Percentiles rank a stretch among this genome's conserved stretches.
These are phyloP conservation scores for Leptura quadrifasciata DNA, from an alignment of 2,888 invertebrate species.

Conservation along the genomic window DNA sequence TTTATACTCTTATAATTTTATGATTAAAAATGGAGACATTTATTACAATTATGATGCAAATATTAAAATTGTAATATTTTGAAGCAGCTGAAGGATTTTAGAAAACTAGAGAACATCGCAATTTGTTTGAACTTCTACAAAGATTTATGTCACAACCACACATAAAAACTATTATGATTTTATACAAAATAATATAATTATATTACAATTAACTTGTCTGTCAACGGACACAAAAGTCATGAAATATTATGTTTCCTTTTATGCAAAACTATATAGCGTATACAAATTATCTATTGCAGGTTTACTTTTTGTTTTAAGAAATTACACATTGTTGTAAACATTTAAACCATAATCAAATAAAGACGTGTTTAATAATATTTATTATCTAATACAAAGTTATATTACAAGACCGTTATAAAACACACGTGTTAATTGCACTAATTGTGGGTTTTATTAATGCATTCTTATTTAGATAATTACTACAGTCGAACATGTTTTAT, in stretches of 20 bases:
- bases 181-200: neutral
- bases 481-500: neutral
- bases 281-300: neutral
- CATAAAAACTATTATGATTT: neutral
- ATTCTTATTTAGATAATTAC: conserved; percentile 15
- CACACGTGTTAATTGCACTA: conserved; percentile 15
- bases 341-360: conserved; percentile 15
- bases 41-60: too few species aligned
- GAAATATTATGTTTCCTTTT: conserved; percentile 7
- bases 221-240: conserved; percentile 8
- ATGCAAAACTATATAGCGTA: neutral
- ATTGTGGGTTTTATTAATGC: conserved; percentile 1
- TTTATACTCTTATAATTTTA: too few species aligned
- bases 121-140: too few species aligned
- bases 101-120: too few species aligned
- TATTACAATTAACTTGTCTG: conserved; percentile 11
- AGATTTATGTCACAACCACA: neutral
- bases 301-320: conserved; percentile 16
- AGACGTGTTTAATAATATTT: neutral
- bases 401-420: conserved; percentile 1
- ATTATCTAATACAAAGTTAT: neutral
- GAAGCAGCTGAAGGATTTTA: too few species aligned
- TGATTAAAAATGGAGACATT: too few species aligned
- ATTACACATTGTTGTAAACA: conserved; percentile 13
- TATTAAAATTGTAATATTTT: too few species aligned